These are phyloP conservation scores for Peromyscus attwateri DNA, from an alignment of 2,797 vertebrate genomes.

Conservation along the genomic window DNA sequence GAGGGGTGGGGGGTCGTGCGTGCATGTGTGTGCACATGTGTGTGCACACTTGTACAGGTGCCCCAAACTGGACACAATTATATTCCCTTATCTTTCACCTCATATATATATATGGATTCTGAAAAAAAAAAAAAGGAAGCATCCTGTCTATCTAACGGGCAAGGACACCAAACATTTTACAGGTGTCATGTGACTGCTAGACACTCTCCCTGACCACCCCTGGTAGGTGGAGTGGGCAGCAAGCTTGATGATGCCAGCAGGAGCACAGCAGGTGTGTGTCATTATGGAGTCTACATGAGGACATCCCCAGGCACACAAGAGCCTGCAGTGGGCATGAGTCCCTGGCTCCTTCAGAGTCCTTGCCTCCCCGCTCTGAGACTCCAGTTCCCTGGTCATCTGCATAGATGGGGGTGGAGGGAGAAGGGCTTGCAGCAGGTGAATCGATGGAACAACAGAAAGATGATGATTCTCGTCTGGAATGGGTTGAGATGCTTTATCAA, in stretches of 20 bases:
- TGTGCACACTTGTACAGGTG: neutral
- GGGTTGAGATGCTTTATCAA: conserved; percentile 68
- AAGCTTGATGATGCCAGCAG: neutral
- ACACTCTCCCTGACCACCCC: neutral
- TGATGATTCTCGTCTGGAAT: conserved; percentile 65
- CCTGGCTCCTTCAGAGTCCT: conserved; percentile 9
- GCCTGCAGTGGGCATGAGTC: conserved; percentile 5
- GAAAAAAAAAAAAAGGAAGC: neutral
- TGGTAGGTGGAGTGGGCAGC: neutral
- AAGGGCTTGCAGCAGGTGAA: conserved; percentile 4
- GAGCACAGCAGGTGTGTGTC: neutral
- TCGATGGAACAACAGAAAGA: neutral
- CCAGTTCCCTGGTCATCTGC: conserved; percentile 32
- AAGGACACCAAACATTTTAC: neutral
- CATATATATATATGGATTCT: neutral
- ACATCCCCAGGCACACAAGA: neutral
- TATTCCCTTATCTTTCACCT: neutral
- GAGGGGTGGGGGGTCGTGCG: no score
- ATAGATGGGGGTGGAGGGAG: neutral
- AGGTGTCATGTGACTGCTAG: neutral
- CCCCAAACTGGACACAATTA: neutral
- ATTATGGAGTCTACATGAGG: neutral
- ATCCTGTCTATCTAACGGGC: neutral
- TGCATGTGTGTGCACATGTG: no score
- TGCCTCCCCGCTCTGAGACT: neutral